Conservation (phyloP, 2,888 invertebrate genomes). For the Perizoma flavofasciatum region DNA sequence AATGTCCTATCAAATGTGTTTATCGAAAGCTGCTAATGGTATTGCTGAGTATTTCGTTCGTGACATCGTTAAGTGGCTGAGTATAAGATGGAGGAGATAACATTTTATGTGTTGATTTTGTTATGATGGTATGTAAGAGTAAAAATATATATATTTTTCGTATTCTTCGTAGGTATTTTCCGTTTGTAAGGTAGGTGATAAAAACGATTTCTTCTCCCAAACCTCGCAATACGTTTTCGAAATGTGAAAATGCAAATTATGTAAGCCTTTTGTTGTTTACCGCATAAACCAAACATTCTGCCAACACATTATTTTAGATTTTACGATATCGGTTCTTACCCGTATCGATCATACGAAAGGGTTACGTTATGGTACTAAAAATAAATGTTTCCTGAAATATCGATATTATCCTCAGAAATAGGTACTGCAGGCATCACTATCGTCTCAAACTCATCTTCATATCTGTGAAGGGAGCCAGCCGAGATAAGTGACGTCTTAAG, state of each 20-base stretch:
- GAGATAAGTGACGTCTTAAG: constrained; percentile 39
- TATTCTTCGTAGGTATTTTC: constrained; percentile 9
- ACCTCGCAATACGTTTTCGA: constrained; percentile 9
- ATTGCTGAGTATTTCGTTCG: constrained; percentile 25
- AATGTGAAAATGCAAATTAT: constrained; percentile 16
- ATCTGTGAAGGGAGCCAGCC: constrained; percentile 27
- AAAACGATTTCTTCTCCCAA: neutral
- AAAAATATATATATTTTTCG: no score
- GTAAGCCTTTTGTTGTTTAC: constrained; percentile 12
- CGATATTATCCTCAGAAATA: constrained; percentile 22
- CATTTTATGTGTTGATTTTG: constrained; percentile 16
- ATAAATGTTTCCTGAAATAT: constrained; percentile 28
- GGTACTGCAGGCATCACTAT: constrained; percentile 24
- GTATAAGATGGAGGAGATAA: constrained; percentile 18
- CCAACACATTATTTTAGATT: constrained; percentile 26
- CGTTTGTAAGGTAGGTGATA: no score
- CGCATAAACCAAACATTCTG: constrained; percentile 25
- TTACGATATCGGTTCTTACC: constrained; percentile 21
- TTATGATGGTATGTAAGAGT: constrained; percentile 16
- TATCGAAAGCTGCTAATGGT: constrained; percentile 31
- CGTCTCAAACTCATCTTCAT: constrained; percentile 38
- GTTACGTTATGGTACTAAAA: constrained; percentile 24
- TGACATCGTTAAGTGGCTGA: constrained; percentile 22
- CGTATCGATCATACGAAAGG: constrained; percentile 27
- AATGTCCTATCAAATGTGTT: constrained; percentile 34